These are phyloP conservation scores for Hapalemur alaotrensis DNA, from an alignment of 2,797 vertebrate genomes.

Conservation along the genomic window DNA sequence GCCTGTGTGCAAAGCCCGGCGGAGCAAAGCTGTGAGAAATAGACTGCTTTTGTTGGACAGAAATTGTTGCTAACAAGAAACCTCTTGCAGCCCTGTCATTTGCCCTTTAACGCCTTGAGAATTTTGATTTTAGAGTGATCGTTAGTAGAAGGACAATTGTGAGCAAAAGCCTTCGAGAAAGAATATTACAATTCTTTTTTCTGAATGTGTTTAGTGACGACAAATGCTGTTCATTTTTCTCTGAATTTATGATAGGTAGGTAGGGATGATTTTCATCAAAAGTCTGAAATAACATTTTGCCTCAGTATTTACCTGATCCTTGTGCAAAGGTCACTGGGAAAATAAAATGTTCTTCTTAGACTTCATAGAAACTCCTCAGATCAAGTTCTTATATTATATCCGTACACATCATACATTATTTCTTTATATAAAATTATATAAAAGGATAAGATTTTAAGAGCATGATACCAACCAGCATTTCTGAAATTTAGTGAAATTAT, in stretches of 20 bases:
- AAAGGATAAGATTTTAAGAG: not conserved
- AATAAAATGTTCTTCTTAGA: not conserved
- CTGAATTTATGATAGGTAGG: not conserved
- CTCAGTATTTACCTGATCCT: conserved; percentile 1
- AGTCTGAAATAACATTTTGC: not conserved
- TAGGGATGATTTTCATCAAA: conserved; percentile 12
- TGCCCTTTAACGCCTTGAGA: not conserved
- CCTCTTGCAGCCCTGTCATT: not conserved
- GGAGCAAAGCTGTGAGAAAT: not conserved
- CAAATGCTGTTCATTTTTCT: not conserved
- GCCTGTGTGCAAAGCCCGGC: not conserved
- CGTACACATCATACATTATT: not conserved
- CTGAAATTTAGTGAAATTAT: not conserved
- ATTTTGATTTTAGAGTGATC: not conserved
- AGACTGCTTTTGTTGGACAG: not conserved
- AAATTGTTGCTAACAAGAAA: not conserved
- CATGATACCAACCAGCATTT: not conserved
- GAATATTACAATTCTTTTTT: not conserved
- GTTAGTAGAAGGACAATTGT: not conserved
- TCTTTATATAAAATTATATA: not conserved
- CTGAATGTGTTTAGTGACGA: not conserved
- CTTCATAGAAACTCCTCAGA: not conserved
- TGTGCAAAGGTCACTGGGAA: not conserved
- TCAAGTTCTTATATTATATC: not conserved
- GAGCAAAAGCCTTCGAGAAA: not conserved